phyloP scores from a whole-genome alignment of 2,113 vertebrate species.

The Cygnus buccinator region DNA sequence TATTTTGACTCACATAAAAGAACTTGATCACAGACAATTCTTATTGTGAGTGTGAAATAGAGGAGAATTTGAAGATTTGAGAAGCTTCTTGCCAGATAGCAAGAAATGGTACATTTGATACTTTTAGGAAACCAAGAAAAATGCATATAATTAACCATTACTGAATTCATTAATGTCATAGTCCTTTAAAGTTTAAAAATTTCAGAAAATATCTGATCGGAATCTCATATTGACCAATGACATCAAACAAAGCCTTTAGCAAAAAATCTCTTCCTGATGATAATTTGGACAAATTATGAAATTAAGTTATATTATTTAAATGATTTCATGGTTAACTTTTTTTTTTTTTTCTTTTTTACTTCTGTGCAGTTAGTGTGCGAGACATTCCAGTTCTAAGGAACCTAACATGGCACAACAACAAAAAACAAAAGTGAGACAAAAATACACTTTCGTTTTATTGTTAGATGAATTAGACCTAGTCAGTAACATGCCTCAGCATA shows the following conservation, averaged over 20 bases:
- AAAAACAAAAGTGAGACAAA: neutral
- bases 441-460: no score
- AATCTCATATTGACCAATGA: neutral
- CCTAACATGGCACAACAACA: accelerated
- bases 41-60: neutral
- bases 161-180: neutral
- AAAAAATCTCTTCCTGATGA: neutral
- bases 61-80: neutral
- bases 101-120: neutral
- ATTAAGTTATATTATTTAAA: neutral
- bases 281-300: neutral
- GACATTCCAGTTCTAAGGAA: neutral
- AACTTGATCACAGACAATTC: neutral
- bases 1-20: neutral
- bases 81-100: neutral
- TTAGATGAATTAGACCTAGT: neutral
- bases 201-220: neutral
- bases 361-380: neutral
- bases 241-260: neutral
- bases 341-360: neutral
- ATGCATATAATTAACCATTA: neutral
- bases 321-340: neutral
- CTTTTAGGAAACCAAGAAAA: neutral
- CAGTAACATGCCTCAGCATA: neutral
- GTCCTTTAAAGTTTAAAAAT: neutral